A percentile compares a stretch with the other conserved stretches of the same genome.
These are phyloP conservation scores for Ennomos erosarius DNA, from an alignment of 2,888 invertebrate species.

Conservation along the genomic window DNA sequence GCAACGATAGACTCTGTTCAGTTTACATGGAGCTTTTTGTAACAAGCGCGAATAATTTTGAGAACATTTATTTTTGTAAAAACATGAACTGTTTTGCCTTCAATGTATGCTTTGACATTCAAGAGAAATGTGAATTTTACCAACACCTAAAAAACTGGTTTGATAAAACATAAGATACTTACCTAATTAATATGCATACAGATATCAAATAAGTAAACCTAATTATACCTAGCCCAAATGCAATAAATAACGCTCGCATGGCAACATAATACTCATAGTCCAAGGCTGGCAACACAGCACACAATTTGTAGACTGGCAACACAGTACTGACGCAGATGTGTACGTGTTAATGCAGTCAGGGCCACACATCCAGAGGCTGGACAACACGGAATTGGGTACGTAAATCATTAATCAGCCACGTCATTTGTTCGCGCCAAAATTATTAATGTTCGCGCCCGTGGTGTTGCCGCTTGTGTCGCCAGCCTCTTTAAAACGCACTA, in stretches of 20 bases:
- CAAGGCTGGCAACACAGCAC: background rate
- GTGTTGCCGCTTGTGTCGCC: conserved; percentile 54
- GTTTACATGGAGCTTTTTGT: too few species aligned
- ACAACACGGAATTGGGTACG: conserved; percentile 74
- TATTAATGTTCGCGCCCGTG: conserved; percentile 71
- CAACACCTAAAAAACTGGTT: too few species aligned
- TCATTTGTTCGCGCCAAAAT: conserved; percentile 82
- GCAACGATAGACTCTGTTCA: too few species aligned
- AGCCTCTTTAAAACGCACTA: conserved; percentile 73
- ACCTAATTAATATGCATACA: too few species aligned
- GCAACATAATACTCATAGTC: background rate
- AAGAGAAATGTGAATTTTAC: too few species aligned
- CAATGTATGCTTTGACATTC: too few species aligned
- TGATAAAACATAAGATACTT: too few species aligned
- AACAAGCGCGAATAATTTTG: too few species aligned
- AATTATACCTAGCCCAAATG: background rate
- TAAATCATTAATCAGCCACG: conserved; percentile 83
- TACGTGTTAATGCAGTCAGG: conserved; percentile 40
- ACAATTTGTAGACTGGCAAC: conserved; percentile 11
- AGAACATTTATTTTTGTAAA: too few species aligned
- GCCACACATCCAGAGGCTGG: conserved; percentile 48
- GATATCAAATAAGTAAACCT: too few species aligned
- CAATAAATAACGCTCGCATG: background rate
- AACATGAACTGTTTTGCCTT: too few species aligned
- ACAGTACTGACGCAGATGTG: conserved; percentile 31